Conservation (phyloP, 2,888 invertebrate genomes). For the Drosophila lutescens region DNA sequence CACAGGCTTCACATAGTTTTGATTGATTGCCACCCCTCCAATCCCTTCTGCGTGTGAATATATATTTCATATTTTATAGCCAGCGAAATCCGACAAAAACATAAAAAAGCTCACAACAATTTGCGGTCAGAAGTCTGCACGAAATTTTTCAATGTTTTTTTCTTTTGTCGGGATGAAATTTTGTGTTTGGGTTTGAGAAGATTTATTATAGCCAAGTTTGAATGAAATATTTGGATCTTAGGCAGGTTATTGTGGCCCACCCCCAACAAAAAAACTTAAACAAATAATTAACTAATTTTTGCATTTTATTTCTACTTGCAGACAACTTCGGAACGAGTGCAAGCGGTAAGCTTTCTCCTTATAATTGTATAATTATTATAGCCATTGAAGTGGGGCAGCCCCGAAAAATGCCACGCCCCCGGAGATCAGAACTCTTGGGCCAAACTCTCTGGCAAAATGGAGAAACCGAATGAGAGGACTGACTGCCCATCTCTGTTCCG, state of each 20-base stretch:
- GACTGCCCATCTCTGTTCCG: conserved; percentile 8
- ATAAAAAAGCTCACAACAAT: conserved; percentile 36
- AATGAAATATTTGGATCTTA: conserved; percentile 51
- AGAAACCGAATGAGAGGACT: neutral
- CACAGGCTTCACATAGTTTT: conserved; percentile 65
- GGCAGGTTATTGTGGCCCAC: conserved; percentile 54
- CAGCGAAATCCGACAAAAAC: conserved; percentile 29
- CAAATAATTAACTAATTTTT: conserved; percentile 49
- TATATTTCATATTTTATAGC: conserved; percentile 77
- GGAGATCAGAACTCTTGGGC: conserved; percentile 9
- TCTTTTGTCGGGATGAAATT: conserved; percentile 16
- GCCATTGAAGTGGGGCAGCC: conserved; percentile 12
- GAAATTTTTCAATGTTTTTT: conserved; percentile 64
- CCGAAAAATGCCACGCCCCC: conserved; percentile 32
- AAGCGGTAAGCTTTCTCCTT: conserved; percentile 77
- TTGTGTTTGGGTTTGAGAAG: conserved; percentile 44
- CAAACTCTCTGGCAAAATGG: conserved; percentile 41
- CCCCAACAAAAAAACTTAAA: neutral
- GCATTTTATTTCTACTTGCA: conserved; percentile 60
- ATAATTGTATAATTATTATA: conserved; percentile 27
- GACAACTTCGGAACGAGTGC: conserved; percentile 83
- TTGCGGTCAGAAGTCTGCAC: conserved; percentile 70
- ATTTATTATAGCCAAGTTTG: conserved; percentile 63
- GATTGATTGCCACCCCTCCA: conserved; percentile 68
- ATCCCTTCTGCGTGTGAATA: conserved; percentile 67